Evolutionary conservation across 2,888 invertebrate species (phyloP).

Genomic region (Doris montereyensis): DNA sequence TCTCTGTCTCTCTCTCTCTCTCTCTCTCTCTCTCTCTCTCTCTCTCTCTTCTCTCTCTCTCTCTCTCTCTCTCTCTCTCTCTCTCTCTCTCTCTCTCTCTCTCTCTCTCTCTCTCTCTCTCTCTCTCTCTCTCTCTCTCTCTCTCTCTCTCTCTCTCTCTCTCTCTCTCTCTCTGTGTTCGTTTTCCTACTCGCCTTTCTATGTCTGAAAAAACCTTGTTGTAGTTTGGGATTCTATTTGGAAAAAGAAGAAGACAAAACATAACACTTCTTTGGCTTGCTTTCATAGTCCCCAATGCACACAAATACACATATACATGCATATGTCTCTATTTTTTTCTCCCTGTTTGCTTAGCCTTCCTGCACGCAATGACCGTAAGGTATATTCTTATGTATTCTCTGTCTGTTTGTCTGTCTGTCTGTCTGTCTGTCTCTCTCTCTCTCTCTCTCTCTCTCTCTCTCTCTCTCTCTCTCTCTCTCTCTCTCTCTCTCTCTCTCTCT

Average conservation of each 20-base stretch:
- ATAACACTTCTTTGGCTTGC: too few relatives aligned
- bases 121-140: slow-evolving; percentile 17
- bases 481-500: neutral
- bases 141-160: slow-evolving; percentile 18
- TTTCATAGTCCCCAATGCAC: too few relatives aligned
- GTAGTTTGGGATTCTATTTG: too few relatives aligned
- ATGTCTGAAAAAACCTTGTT: too few relatives aligned
- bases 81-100: neutral
- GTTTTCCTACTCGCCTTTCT: neutral
- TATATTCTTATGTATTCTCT: neutral
- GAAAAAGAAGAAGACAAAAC: too few relatives aligned
- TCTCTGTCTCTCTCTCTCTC: too few relatives aligned
- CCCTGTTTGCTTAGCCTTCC: too few relatives aligned
- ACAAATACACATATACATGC: too few relatives aligned
- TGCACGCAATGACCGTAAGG: neutral
- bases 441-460: neutral
- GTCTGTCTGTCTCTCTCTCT: neutral
- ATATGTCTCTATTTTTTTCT: too few relatives aligned
- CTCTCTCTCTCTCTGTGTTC: neutral
- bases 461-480: neutral
- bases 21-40: neutral
- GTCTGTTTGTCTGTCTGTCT: neutral
- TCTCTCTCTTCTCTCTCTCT: slow-evolving; percentile 13
- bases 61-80: neutral
- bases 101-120: neutral